Base-by-base conservation (phyloP, 2,113 vertebrate genomes). In the Onychostruthus taczanowskii region DNA sequence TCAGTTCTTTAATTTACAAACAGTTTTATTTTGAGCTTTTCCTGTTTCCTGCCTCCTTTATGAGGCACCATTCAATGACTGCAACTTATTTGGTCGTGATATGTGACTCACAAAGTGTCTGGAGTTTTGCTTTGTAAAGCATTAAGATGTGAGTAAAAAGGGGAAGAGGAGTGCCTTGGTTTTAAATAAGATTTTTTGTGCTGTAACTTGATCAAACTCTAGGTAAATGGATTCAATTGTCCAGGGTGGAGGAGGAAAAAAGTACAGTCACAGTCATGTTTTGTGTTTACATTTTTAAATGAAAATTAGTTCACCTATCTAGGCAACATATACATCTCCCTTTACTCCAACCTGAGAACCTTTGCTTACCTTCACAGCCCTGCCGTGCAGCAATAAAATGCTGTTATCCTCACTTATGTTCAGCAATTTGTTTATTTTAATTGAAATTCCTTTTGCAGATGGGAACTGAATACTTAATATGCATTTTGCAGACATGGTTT, bases 11-110 rank as follows among this genome's bases (percentile, higher is more conserved):
- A 94, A 96, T 89, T 83, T 67, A 86, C 69, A 59, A 94, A 96
- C 74, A 85, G 93, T 84, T 95, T 97, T 95, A 95, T 95, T 95
- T 94, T 87, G 84, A 94, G 92, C 95, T 93, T 96, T 96, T 96
- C 95, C 87, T 96, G 93, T 94, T 96, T 97, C 94, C 91, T 95
- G 95, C 93, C 91, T 93, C 70, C 77, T 97, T 96, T 94, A 88
- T 93, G 89, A 94, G 89, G 86, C 89, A 92, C 95, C 56, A 70
- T 95, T 94, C 91, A 93, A 44, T 44, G 91, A 81, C 94, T 97
- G 86, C 89, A 93, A 50, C 76, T 97, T 92, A 94, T 93, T 90
- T 94, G 86, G 91, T 93, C 86, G 93, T 81, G 89, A 93, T 93
- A 85, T 80, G 95, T 97, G 94, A 94, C 79, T 94, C 92, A 94